Evolutionary conservation across 1,140 invertebrate species (phyloP).

Genomic region (Orchesella cincta): DNA sequence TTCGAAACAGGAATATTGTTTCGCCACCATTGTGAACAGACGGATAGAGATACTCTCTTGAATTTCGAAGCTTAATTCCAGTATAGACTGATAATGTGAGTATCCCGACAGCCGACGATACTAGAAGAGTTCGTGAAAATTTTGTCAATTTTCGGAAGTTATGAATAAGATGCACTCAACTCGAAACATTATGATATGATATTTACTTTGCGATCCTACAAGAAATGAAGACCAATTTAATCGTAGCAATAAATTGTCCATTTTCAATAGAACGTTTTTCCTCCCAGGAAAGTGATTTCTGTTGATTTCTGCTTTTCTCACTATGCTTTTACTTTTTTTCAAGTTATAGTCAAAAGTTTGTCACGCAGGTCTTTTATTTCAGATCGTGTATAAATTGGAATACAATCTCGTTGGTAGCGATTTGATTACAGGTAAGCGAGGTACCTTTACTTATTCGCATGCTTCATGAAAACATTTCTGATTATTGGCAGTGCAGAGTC

Average conservation of each 20-base stretch:
- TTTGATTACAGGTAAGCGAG: neutral
- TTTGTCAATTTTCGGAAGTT: neutral
- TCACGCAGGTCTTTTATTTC: too few relatives aligned
- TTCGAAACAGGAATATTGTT: neutral
- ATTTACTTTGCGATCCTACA: neutral
- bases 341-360: too few relatives aligned
- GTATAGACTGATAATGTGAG: neutral
- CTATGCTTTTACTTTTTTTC: too few relatives aligned
- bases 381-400: too few relatives aligned
- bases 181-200: neutral
- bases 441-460: neutral
- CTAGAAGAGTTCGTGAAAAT: neutral
- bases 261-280: too few relatives aligned
- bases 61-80: neutral
- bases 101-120: neutral
- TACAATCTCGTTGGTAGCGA: too few relatives aligned
- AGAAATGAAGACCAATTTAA: neutral
- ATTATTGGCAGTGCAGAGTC: conserved; percentile 68
- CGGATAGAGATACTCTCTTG: neutral
- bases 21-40: neutral
- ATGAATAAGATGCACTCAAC: too few relatives aligned
- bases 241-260: neutral
- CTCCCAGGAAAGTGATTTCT: too few relatives aligned
- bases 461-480: conserved; percentile 42
- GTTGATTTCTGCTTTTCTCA: too few relatives aligned